A percentile compares a stretch with the other conserved stretches of the same genome.
Conservation (phyloP, 2,113 vertebrate genomes). For the Amphilophus citrinellus region DNA sequence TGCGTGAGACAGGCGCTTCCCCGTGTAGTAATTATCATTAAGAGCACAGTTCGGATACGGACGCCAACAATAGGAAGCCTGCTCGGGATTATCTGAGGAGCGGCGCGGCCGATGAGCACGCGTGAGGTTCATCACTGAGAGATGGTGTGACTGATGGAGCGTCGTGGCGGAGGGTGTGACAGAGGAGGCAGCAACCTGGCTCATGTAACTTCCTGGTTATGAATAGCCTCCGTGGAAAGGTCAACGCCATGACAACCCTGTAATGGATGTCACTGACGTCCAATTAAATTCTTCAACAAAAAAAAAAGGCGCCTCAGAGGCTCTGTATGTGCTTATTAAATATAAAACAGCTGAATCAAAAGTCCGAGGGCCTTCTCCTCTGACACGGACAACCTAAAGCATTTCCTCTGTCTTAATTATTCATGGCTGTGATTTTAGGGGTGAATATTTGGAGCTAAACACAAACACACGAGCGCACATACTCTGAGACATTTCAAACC, state of each 20-base stretch:
- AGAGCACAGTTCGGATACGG: slow-evolving; percentile 6
- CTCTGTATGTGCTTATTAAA: slow-evolving; percentile 84
- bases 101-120: not conserved
- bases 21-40: slow-evolving; percentile 14
- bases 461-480: slow-evolving; percentile 62
- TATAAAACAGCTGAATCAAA: slow-evolving; percentile 83
- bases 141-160: slow-evolving; percentile 52
- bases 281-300: slow-evolving; percentile 84
- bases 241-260: slow-evolving; percentile 84
- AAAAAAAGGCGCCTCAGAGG: slow-evolving; percentile 78
- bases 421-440: slow-evolving; percentile 79
- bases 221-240: slow-evolving; percentile 84
- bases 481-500: slow-evolving; percentile 62
- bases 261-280: slow-evolving; percentile 85
- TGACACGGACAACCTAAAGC: slow-evolving; percentile 71
- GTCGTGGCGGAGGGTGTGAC: slow-evolving; percentile 66
- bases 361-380: slow-evolving; percentile 73
- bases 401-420: slow-evolving; percentile 78
- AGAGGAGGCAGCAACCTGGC: slow-evolving; percentile 73
- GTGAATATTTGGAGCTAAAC: slow-evolving; percentile 76
- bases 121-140: slow-evolving; percentile 25
- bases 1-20: not conserved
- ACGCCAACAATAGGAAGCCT: not conserved
- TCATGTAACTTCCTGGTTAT: slow-evolving; percentile 85
- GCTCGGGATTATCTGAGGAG: not conserved